Conservation (phyloP, 2,888 invertebrate genomes). For the Phengaris alcon region DNA sequence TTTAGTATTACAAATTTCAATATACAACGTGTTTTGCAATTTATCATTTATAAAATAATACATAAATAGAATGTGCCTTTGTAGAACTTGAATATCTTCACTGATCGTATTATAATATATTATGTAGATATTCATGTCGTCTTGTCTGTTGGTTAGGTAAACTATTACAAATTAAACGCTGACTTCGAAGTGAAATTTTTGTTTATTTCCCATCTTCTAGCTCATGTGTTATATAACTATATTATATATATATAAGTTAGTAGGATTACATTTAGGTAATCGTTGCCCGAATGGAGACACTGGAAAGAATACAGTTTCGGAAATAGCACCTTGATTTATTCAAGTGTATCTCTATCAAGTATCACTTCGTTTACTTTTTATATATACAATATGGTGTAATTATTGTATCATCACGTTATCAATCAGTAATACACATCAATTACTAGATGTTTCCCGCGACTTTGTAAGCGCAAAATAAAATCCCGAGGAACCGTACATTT, state of each 20-base stretch:
- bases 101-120: neutral
- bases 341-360: neutral
- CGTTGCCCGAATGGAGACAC: neutral
- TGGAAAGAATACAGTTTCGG: neutral
- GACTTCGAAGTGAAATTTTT: neutral
- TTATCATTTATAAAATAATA: too few relatives aligned
- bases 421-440: neutral
- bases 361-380: neutral
- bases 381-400: too few relatives aligned
- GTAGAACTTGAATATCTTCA: neutral
- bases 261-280: neutral
- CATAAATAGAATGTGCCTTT: neutral
- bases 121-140: neutral
- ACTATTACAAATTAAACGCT: neutral
- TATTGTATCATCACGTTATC: neutral
- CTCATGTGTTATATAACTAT: neutral
- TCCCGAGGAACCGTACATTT: too few relatives aligned
- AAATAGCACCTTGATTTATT: constrained; percentile 5
- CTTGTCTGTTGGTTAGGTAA: neutral
- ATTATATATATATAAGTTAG: neutral
- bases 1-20: too few relatives aligned
- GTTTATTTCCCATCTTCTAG: neutral
- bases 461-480: neutral
- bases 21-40: too few relatives aligned
- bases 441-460: neutral